These are phyloP conservation scores for Eupithecia exiguata DNA, from an alignment of 2,888 invertebrate species.

Conservation along the genomic window DNA sequence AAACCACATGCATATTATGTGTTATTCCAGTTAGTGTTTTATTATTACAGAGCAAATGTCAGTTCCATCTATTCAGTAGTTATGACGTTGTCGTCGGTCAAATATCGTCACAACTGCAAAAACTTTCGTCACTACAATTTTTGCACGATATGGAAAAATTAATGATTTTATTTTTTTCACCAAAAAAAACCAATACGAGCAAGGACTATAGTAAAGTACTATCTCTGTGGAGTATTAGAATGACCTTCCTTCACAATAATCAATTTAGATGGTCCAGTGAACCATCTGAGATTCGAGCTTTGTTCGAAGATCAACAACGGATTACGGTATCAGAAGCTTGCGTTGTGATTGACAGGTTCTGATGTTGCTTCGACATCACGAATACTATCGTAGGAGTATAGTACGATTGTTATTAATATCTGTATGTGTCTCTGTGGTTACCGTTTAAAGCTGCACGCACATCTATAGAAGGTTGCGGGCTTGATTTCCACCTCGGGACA, in stretches of 20 bases:
- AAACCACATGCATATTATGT: too few species aligned
- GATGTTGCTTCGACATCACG: constrained; percentile 11
- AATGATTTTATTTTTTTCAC: too few species aligned
- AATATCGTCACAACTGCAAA: too few species aligned
- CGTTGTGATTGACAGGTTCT: constrained; percentile 28
- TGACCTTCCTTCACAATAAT: not conserved
- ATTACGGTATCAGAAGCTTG: constrained; percentile 19
- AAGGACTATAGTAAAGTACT: too few species aligned
- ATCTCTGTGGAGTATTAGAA: too few species aligned
- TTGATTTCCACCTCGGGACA: not conserved
- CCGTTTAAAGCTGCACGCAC: not conserved
- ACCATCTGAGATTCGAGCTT: constrained; percentile 21
- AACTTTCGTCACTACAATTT: too few species aligned
- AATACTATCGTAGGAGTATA: constrained; percentile 5
- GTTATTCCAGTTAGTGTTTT: too few species aligned
- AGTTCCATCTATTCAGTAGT: too few species aligned
- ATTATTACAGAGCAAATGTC: not conserved
- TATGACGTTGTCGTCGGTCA: too few species aligned
- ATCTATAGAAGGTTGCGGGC: not conserved
- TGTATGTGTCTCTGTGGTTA: not conserved
- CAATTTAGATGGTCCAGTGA: constrained; percentile 15
- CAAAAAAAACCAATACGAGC: too few species aligned
- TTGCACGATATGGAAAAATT: too few species aligned
- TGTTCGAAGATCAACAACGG: constrained; percentile 21
- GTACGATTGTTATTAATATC: too few species aligned